Evolutionary conservation across 2,113 vertebrate species (phyloP).

Genomic region (Bubo blakistoni): DNA sequence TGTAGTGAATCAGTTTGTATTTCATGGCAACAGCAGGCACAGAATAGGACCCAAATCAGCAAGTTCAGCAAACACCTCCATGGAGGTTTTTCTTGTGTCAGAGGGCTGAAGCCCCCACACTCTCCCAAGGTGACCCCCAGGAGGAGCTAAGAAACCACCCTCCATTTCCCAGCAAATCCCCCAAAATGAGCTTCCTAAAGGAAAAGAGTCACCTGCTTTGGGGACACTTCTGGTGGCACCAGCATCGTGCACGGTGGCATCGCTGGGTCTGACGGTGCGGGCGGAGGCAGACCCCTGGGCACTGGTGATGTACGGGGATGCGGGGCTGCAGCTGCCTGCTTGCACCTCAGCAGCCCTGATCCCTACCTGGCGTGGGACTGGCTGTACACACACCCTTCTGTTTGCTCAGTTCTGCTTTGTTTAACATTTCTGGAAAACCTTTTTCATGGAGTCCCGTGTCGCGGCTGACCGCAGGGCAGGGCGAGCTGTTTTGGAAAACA

Average conservation of each 20-base stretch:
- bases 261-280: accelerated
- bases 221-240: not conserved
- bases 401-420: conserved; percentile 26
- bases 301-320: accelerated
- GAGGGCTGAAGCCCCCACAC: not conserved
- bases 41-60: not conserved
- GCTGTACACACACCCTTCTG: not conserved
- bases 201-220: not conserved
- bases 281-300: not conserved
- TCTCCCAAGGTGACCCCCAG: not conserved
- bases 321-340: not conserved
- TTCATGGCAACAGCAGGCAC: not conserved
- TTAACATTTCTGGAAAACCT: not conserved
- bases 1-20: not conserved
- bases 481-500: not conserved
- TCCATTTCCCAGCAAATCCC: not conserved
- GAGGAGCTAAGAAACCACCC: not conserved
- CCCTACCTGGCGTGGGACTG: not conserved
- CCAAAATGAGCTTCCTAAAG: not conserved
- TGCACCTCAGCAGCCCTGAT: not conserved
- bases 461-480: not conserved
- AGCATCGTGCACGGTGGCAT: accelerated
- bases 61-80: not conserved
- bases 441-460: not conserved
- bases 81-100: not conserved